A percentile compares a stretch with the other conserved stretches of the same genome.
These are phyloP conservation scores for Melanostoma scalare DNA, from an alignment of 2,888 invertebrate genomes.

Conservation along the genomic window DNA sequence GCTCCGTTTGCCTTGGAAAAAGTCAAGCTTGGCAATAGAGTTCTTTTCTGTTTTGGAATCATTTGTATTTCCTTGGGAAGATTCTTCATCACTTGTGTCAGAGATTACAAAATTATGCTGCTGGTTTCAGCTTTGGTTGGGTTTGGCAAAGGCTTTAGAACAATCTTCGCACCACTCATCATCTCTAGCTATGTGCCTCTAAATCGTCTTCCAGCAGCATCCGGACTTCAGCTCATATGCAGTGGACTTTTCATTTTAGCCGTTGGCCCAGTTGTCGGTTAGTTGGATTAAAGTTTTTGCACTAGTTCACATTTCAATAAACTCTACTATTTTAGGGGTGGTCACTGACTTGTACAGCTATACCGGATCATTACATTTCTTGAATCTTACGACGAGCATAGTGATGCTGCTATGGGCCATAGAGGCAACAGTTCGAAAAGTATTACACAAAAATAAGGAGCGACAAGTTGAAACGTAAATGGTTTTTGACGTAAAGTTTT, in stretches of 20 bases:
- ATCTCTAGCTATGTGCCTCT: conserved; percentile 88
- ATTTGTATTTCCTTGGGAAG: conserved; percentile 82
- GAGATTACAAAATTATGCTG: conserved; percentile 83
- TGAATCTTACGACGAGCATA: conserved; percentile 76
- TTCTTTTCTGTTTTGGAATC: conserved; percentile 87
- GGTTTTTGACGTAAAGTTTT: background rate
- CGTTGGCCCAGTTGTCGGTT: conserved; percentile 87
- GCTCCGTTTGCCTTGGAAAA: conserved; percentile 87
- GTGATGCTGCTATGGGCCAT: conserved; percentile 77
- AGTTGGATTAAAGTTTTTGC: conserved; percentile 74
- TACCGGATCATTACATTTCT: conserved; percentile 77
- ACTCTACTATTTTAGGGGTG: conserved; percentile 72
- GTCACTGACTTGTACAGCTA: conserved; percentile 78
- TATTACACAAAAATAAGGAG: conserved; percentile 41
- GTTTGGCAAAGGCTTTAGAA: conserved; percentile 87
- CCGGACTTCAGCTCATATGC: conserved; percentile 87
- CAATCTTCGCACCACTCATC: conserved; percentile 89
- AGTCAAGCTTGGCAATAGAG: conserved; percentile 87
- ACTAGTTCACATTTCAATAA: background rate
- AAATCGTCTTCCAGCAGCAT: conserved; percentile 87
- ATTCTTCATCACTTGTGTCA: conserved; percentile 81
- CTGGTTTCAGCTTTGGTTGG: conserved; percentile 86
- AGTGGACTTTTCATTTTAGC: conserved; percentile 85
- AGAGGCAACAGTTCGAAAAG: conserved; percentile 76
- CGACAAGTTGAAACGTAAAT: conserved; percentile 35